Evolutionary conservation across 2,888 invertebrate genomes (phyloP), one percentile per base, ranked within the genome.

Genomic region (Euplexia lucipara): DNA sequence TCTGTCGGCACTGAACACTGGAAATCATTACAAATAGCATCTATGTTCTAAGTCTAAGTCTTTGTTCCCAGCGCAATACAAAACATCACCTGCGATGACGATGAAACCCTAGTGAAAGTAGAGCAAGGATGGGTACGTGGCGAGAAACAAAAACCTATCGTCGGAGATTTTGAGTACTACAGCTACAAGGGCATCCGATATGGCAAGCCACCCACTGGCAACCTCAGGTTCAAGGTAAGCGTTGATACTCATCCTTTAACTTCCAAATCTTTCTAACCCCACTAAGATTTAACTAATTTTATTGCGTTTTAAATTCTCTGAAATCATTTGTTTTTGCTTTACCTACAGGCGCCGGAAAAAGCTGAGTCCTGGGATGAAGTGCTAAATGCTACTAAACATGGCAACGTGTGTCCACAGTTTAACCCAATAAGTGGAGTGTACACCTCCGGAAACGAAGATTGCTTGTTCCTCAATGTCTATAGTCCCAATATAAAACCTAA

Each of bases 371-470:
- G 73, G 73, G 26, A 62, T 2, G 70, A 70, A 35, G 49, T 66
- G 14, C 54, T 48, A 20, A 14, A 62, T n/a, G 68, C 69, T 3
- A 59, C 45, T 5, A 4, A n/a, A 12, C 65, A 69, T 30, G 72
- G 75, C 26, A 47, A 52, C 14, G 42, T 60, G 2, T 73, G 73
- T 30, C 65, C 62, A 12, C 74, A 69, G 41, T 45, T 20, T 16
- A 56, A 72, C 22, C 35, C 59, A 12, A 12, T 74, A 10, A 20
- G 26, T n/a, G 20, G 2, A 26, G 9, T 9, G 5, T 61, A 53
- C 45, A 59, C 62, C 2, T 48, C 68, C 2, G 83, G 84, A 7
- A 70, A 54, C 32, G 85, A 85, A 60, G 79, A 83, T 53, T 85
- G 85, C 32, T 34, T 56, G 9, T 56, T 22, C 32, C 47, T 56